Conservation (phyloP, 92 coral and sea anemone genomes). For the Palythoa grandis region DNA sequence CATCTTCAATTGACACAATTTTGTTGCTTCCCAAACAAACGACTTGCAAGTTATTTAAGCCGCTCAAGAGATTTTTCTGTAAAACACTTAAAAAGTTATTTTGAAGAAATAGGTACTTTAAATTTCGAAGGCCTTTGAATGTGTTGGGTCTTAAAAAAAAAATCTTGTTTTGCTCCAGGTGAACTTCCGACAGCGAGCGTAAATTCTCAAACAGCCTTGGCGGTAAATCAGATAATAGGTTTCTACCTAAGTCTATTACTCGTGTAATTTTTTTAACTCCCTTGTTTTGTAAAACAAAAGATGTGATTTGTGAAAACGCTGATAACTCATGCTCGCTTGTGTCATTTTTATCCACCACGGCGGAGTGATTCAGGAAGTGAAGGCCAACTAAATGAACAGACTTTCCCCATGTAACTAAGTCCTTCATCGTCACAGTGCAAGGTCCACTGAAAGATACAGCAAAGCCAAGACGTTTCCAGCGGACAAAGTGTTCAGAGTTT, state of each 20-base stretch:
- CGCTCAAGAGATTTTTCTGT: no score
- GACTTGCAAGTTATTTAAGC: no score
- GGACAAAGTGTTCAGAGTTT: background rate
- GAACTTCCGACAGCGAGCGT: no score
- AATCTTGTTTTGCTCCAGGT: no score
- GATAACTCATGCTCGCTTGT: slow-evolving; percentile 1
- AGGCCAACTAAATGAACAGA: slow-evolving; percentile 71
- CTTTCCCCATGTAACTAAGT: slow-evolving; percentile 62
- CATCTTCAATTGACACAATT: background rate
- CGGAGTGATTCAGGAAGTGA: slow-evolving; percentile 40
- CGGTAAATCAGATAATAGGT: no score
- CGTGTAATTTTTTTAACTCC: background rate
- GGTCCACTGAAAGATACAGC: slow-evolving; percentile 35
- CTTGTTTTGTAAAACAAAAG: slow-evolving; percentile 45
- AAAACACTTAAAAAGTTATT: no score
- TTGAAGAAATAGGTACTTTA: no score
- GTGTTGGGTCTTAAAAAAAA: no score
- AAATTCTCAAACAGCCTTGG: no score
- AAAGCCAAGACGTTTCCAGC: background rate
- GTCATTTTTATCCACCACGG: slow-evolving; percentile 44
- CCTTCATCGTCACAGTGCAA: slow-evolving; percentile 54
- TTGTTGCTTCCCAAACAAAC: no score
- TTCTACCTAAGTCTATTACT: no score
- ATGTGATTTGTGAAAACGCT: slow-evolving; percentile 60
- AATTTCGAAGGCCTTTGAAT: no score